Base-by-base conservation (phyloP, 2,113 vertebrate species). In the Platichthys stellatus region DNA sequence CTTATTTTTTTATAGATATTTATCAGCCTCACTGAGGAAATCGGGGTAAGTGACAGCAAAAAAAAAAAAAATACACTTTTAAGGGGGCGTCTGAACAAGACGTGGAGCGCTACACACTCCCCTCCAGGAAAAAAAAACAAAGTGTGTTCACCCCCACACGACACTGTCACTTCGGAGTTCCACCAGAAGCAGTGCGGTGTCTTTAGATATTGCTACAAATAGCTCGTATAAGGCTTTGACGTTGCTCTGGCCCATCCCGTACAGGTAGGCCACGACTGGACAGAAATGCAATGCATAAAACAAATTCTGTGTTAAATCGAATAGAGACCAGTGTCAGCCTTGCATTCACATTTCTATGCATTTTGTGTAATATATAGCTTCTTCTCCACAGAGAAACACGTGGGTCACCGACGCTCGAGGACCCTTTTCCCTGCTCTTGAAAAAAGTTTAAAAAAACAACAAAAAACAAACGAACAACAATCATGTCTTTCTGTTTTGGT, bases 401-500 rank as follows among this genome's bases (percentile, higher is more conserved):
- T 70, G 73, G 81, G 77, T 74, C 85, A 72, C 67, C 72, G 49
- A 76, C 26, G 49, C 56, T 53, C 51, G 64, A 56, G 72, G 81
- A 91, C 82, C 85, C 76, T 75, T 83, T 82, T 88, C 78, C 81
- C 86, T 88, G 89, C 90, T 67, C 65, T 89, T 79, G 45, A 70
- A 75, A 81, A 83, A 75, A 59, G 20, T 66, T 28, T 28, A 54
- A 47, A 59, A 65, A 63, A 69, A 28, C 38, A 67, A 45, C 8
- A 63, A 49, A 17, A 45, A 67, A 45, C 35, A 63, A 49, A n/a
- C 24, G 45, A 47, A 26, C 56, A 35, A 89, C 84, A 91, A 90
- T 78, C 81, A 81, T 78, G 86, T 83, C 82, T 92, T 87, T 83
- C 74, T 89, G 89, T 90, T 93, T 91, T 92, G 92, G 89, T 93